Percentiles rank a stretch among this genome's conserved stretches.
Conservation (phyloP, 2,113 vertebrate species). For the Buteo buteo region DNA sequence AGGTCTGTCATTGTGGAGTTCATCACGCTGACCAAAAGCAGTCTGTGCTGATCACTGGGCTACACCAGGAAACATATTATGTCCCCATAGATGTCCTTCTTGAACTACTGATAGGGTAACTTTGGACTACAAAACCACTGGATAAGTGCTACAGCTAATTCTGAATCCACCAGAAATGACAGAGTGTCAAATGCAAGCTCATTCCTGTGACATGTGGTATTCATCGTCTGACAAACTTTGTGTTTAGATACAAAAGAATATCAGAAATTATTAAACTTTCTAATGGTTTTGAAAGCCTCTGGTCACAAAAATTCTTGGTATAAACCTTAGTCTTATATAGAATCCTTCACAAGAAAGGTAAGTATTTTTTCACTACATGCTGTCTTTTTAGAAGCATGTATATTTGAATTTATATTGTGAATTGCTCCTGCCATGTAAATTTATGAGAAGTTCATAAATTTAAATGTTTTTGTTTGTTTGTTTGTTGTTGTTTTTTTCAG, state of each 20-base stretch:
- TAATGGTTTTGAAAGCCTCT: neutral
- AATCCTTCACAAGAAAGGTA: neutral
- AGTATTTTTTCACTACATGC: neutral
- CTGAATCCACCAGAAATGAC: neutral
- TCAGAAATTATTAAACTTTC: neutral
- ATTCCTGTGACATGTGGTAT: neutral
- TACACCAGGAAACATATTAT: neutral
- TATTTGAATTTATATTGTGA: neutral
- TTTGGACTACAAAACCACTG: neutral
- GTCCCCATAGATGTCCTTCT: neutral
- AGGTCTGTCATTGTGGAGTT: neutral
- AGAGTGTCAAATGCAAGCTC: neutral
- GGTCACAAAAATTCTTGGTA: neutral
- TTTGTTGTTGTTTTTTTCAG: neutral
- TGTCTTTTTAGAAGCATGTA: neutral
- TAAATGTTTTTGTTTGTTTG: neutral
- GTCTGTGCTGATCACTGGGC: neutral
- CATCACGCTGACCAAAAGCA: neutral
- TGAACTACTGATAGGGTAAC: neutral
- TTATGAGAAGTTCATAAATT: slow-evolving; percentile 4
- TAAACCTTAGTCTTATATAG: neutral
- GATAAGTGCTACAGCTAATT: neutral
- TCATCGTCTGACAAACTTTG: neutral
- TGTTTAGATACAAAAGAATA: neutral
- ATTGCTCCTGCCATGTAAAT: slow-evolving; percentile 26